Evolutionary conservation across 2,113 vertebrate species (phyloP), one percentile per base, ranked within the genome.

Genomic region (Rhinolophus ferrumequinum): DNA sequence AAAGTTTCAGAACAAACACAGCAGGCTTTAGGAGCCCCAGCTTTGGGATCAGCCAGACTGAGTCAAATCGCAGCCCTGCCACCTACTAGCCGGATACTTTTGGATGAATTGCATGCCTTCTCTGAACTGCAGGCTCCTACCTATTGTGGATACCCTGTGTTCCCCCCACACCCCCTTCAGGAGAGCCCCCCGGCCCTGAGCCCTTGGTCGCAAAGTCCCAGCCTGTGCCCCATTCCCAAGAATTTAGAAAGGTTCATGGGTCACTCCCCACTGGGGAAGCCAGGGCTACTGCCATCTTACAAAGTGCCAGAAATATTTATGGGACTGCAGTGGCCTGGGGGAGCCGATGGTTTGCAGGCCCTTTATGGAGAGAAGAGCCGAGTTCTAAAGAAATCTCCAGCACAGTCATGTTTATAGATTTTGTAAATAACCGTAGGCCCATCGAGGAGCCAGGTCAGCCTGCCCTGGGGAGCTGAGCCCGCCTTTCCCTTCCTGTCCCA

Each of bases 251-350:
- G 22, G 44, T 35, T 69, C n/a, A 0, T 8, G 30, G 66, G 50
- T 84, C 60, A 13, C 50, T 84, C 11, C 11, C 38, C 35, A 41
- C 12, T 18, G 28, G 69, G 92, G 88, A 96, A 56, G 76, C n/a
- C 18, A 21, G 3, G 15, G 38, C 92, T 79, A 73, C 97, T 95
- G 90, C 95, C 88, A 80, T 94, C 73, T 97, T 95, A 96, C 9
- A 98, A 95, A 87, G 5, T 80, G 26, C 88, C 72, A 96, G 97
- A 85, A 95, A 96, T 96, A 90, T 97, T 98, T 97, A 96, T 88
- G 96, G 72, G 81, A 95, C 14, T 18, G 87, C 96, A 77, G 95
- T 41, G 8, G 96, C 22, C 12, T 28, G 73, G 94, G 95, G 92
- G 86, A 98, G 94, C 91, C 93, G 93, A 93, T 66, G 72, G 93